These are phyloP conservation scores for Matsumurasca onukii DNA, from an alignment of 1,140 invertebrate species.

Conservation along the genomic window DNA sequence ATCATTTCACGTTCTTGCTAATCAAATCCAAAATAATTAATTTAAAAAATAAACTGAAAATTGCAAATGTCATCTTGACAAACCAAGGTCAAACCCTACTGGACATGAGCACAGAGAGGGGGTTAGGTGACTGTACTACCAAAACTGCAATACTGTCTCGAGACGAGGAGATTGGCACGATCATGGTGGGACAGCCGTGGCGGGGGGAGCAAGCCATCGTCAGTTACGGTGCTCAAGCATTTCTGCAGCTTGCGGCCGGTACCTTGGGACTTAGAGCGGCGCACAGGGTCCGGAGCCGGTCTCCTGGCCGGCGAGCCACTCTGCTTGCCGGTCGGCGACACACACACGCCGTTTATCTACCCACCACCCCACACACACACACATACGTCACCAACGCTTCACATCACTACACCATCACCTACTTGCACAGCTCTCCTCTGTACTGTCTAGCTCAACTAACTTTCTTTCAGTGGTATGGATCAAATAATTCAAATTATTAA, in stretches of 20 bases:
- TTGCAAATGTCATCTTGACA: no score
- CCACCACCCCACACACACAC: conserved; percentile 2
- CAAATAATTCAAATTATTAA: no score
- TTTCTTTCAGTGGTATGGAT: no score
- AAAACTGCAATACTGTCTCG: conserved; percentile 90
- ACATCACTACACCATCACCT: no score
- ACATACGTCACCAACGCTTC: conserved; percentile 24
- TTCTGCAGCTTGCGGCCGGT: conserved; percentile 81
- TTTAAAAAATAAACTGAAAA: no score
- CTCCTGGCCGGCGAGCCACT: conserved; percentile 46
- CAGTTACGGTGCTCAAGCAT: conserved; percentile 78
- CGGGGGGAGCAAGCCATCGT: conserved; percentile 54
- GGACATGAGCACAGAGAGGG: no score
- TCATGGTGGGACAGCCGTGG: conserved; percentile 53
- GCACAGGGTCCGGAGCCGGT: conserved; percentile 51
- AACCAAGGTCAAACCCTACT: no score
- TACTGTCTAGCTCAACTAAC: no score
- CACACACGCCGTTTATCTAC: conserved; percentile 42
- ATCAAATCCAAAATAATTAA: no score
- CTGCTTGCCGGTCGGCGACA: conserved; percentile 39
- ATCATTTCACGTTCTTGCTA: no score
- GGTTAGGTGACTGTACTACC: conserved; percentile 70
- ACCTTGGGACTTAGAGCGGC: conserved; percentile 84
- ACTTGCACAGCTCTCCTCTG: no score
- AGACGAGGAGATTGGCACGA: conserved; percentile 65